A percentile compares a stretch with the other conserved stretches of the same genome.
These are phyloP conservation scores for Drosophila pegasa DNA, from an alignment of 2,888 invertebrate genomes.

Conservation along the genomic window DNA sequence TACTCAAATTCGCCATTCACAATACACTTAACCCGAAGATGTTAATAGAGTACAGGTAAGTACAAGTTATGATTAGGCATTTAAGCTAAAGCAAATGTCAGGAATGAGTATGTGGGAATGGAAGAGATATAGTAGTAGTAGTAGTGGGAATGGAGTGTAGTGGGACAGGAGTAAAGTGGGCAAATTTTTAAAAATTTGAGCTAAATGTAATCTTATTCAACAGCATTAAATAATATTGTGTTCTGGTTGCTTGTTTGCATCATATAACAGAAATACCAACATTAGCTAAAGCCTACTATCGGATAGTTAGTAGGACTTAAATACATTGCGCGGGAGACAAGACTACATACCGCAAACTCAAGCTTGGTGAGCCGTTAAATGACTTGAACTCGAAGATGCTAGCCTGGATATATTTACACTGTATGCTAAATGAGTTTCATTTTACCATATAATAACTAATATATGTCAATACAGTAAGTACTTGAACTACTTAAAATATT, in stretches of 20 bases:
- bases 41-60: no score
- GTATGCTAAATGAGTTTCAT: slow-evolving; percentile 1
- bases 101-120: no score
- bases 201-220: not conserved
- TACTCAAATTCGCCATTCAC: not conserved
- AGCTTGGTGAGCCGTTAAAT: not conserved
- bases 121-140: no score
- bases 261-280: not conserved
- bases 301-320: not conserved
- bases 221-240: no score
- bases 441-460: not conserved
- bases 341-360: not conserved
- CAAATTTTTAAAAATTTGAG: no score
- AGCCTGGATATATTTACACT: not conserved
- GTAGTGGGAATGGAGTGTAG: no score
- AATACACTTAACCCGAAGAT: not conserved
- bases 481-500: no score
- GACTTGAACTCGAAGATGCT: not conserved
- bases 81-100: no score
- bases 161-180: not conserved
- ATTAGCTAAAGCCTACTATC: not conserved
- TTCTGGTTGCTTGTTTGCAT: slow-evolving; percentile 6
- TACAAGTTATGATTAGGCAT: no score
- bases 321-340: not conserved
- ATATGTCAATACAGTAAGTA: no score